These are phyloP conservation scores for Stegodyphus mimosarum DNA, from an alignment of 1,140 invertebrate genomes.

Conservation along the genomic window DNA sequence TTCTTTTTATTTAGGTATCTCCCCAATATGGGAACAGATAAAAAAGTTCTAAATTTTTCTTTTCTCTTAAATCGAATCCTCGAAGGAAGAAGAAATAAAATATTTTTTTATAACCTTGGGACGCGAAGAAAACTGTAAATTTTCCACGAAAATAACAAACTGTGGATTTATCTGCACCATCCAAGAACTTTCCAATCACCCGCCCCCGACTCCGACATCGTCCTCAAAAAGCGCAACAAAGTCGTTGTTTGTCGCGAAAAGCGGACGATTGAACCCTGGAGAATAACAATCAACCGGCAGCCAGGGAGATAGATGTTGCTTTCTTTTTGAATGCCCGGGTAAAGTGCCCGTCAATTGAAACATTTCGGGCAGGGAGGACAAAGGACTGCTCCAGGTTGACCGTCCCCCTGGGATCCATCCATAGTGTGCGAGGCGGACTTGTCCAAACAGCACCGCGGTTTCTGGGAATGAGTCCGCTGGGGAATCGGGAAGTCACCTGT, in stretches of 20 bases:
- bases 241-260: not conserved
- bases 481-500: not conserved
- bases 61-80: too few species aligned
- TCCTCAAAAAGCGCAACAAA: not conserved
- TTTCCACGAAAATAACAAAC: too few species aligned
- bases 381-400: not conserved
- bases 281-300: not conserved
- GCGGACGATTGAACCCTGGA: not conserved
- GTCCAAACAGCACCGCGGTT: not conserved
- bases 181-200: not conserved
- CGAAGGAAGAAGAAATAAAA: too few species aligned
- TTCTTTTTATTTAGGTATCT: too few species aligned
- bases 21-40: too few species aligned
- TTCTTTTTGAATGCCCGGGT: not conserved
- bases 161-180: too few species aligned
- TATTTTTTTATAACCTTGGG: too few species aligned
- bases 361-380: too few species aligned
- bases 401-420: not conserved
- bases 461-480: not conserved
- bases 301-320: not conserved
- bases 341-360: too few species aligned
- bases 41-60: too few species aligned
- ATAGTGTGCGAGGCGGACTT: not conserved
- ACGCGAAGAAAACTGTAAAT: too few species aligned
- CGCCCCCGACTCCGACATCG: not conserved